These are phyloP conservation scores for Microcebus tavaratra DNA, from an alignment of 2,113 vertebrate species.

Conservation along the genomic window DNA sequence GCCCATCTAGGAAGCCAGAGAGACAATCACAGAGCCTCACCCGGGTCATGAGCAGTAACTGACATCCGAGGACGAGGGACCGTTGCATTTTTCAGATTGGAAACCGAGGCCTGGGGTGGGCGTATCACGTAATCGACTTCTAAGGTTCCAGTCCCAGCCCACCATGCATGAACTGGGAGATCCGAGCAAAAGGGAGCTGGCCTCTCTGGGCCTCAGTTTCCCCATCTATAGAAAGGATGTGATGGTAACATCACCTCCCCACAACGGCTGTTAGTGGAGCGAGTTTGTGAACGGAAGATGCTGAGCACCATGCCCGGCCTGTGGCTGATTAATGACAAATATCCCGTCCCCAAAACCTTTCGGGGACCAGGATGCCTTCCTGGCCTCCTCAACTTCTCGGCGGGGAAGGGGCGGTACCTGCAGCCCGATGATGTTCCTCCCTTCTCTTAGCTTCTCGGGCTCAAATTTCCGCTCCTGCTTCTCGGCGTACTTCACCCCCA, in stretches of 20 bases:
- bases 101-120: background rate
- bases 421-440: conserved; percentile 94
- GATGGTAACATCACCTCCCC: background rate
- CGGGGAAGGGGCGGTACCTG: conserved; percentile 84
- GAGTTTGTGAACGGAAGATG: background rate
- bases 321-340: background rate
- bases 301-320: background rate
- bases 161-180: background rate
- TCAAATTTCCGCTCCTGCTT: conserved; percentile 93
- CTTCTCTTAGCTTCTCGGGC: conserved; percentile 91
- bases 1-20: conserved; percentile 89
- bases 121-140: background rate
- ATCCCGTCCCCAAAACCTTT: background rate
- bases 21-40: background rate
- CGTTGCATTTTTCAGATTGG: background rate
- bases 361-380: background rate
- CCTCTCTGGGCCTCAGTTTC: background rate
- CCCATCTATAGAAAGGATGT: background rate
- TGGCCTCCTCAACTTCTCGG: background rate
- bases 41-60: rapidly evolving
- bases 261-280: background rate
- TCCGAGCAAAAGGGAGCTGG: background rate
- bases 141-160: background rate
- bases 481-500: conserved; percentile 94
- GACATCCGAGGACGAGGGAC: background rate